phyloP scores from a whole-genome alignment of 2,888 invertebrate genomes.

The Sericinus montela region DNA sequence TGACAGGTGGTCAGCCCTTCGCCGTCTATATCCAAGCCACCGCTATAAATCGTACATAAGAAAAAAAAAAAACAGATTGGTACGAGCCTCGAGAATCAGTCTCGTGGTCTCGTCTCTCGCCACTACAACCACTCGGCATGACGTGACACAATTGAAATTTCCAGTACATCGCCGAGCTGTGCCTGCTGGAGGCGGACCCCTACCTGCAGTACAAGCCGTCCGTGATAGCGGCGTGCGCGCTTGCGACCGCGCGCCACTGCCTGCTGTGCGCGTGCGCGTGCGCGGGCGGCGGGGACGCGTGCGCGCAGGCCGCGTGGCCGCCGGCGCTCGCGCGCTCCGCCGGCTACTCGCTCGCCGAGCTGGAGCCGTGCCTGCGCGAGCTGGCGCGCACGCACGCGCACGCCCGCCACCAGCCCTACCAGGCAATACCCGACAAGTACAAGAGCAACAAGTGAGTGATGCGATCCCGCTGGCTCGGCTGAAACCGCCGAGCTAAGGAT shows the following conservation, averaged over 20 bases:
- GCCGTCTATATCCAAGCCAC: too few relatives aligned
- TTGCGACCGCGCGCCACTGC: conserved; percentile 89
- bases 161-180: conserved; percentile 91
- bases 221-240: conserved; percentile 87
- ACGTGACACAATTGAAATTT: conserved; percentile 1
- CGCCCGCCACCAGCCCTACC: conserved; percentile 84
- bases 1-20: too few relatives aligned
- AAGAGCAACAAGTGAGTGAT: conserved; percentile 83
- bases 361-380: conserved; percentile 83
- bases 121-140: too few relatives aligned
- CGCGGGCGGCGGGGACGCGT: conserved; percentile 79
- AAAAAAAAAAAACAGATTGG: too few relatives aligned
- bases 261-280: conserved; percentile 61
- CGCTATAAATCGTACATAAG: too few relatives aligned
- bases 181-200: conserved; percentile 91
- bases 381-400: conserved; percentile 85
- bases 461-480: too few relatives aligned
- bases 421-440: conserved; percentile 94
- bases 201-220: conserved; percentile 91
- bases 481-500: too few relatives aligned
- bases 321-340: conserved; percentile 81
- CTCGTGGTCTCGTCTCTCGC: too few relatives aligned
- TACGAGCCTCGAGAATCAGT: too few relatives aligned
- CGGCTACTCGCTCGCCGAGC: conserved; percentile 81
- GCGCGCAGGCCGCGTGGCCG: conserved; percentile 83